These are phyloP conservation scores for Calcarius lapponicus DNA, from an alignment of 2,797 vertebrate genomes.

Conservation along the genomic window DNA sequence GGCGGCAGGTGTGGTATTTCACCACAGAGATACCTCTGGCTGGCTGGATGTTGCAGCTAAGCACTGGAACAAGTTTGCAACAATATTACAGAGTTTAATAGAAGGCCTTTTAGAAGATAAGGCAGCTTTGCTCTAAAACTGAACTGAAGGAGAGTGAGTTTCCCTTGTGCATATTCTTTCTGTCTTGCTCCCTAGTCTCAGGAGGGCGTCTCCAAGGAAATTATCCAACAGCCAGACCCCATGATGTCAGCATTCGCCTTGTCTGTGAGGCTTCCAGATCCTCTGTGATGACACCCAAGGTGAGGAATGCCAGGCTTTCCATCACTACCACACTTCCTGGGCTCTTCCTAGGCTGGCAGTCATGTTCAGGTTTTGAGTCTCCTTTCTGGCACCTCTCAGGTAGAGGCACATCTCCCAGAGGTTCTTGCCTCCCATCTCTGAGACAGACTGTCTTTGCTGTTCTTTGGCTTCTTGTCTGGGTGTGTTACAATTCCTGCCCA, in stretches of 20 bases:
- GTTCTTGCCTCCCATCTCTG: background rate
- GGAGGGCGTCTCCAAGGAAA: background rate
- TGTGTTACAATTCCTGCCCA: background rate
- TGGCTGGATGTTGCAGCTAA: too few species aligned
- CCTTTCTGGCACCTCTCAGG: background rate
- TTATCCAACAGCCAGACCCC: background rate
- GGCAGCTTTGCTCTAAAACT: background rate
- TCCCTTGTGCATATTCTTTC: background rate
- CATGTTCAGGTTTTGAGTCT: background rate
- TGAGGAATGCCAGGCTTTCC: background rate
- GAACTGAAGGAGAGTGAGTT: background rate
- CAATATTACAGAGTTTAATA: background rate
- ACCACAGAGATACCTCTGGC: too few species aligned
- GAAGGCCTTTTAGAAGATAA: background rate
- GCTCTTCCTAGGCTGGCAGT: background rate
- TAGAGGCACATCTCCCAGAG: background rate
- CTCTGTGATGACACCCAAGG: background rate
- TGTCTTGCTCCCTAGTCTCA: background rate
- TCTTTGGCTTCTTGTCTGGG: background rate
- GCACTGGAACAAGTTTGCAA: background rate
- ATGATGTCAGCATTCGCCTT: background rate
- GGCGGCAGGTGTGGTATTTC: too few species aligned
- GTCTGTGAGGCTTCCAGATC: background rate
- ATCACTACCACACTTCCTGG: background rate
- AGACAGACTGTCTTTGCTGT: background rate